phyloP scores from a whole-genome alignment of 2,113 vertebrate species.

The Podarcis muralis region DNA sequence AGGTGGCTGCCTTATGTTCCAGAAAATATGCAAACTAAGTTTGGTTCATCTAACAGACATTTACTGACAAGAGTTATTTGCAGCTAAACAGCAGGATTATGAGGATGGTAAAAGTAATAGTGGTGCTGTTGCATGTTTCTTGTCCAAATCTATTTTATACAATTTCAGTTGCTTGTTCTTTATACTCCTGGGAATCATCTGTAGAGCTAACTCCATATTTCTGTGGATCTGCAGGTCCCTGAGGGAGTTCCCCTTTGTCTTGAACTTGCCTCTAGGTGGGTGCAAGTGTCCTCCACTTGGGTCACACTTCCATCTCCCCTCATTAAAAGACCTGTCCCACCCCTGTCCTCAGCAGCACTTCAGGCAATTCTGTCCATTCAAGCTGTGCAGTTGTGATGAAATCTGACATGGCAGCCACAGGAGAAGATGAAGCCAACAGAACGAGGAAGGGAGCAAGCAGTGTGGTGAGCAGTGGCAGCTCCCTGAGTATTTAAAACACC shows the following conservation, averaged over 20 bases:
- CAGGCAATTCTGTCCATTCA: not conserved
- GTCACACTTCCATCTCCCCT: too few relatives aligned
- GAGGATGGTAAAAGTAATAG: constrained; percentile 7
- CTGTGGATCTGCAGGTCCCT: not conserved
- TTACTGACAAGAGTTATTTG: constrained; percentile 8
- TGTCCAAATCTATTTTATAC: not conserved
- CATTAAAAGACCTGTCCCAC: not conserved
- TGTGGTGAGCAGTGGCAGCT: not conserved
- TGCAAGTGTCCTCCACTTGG: not conserved
- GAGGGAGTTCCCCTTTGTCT: not conserved
- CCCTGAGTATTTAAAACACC: not conserved
- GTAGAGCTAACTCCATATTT: not conserved
- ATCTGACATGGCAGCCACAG: not conserved
- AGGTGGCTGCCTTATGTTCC: constrained; percentile 23
- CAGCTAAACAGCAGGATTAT: constrained; percentile 17
- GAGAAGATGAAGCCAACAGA: not conserved
- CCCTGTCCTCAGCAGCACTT: not conserved
- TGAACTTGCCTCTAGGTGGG: not conserved
- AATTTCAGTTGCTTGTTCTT: not conserved
- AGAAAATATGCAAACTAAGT: constrained; percentile 29
- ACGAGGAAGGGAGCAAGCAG: not conserved
- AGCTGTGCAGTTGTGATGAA: not conserved
- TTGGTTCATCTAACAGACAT: constrained; percentile 14
- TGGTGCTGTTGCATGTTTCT: not conserved
- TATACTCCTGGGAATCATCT: not conserved